Evolutionary conservation across 2,113 vertebrate genomes (phyloP), one percentile per base, ranked within the genome.

Genomic region (Chrysochloris asiatica): DNA sequence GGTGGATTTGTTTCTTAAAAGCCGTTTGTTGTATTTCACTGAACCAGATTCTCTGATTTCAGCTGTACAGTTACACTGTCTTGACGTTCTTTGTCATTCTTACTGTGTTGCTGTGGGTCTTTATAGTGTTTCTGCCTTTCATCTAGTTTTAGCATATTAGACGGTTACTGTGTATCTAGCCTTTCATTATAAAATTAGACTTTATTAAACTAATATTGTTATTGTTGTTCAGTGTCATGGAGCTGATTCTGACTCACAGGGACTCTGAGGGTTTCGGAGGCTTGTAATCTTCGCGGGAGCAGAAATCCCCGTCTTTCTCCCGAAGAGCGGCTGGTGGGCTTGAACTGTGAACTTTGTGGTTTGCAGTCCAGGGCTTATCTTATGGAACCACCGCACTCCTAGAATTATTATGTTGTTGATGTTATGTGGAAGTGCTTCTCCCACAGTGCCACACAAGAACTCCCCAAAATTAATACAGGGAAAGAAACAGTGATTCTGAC

Each of bases 1-100:
- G 47, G 67, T 88, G 30, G 71, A 9, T 82, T 67, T 93, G 11
- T 79, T 92, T 94, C 47, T 93, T 67, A 43, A 92, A 61, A 65
- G 63, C 26, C 50, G 0, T 22, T 2, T 28, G 14, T 47, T 85
- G 59, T 28, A n/a, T 48, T 76, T 76, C 45, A 10, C 10, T 30
- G 56, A 83, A 33, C 30, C 33, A 73, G 16, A 22, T 73, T 63
- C 9, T 82, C 22, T 63, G 54, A 85, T 73, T 73, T 73, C 43
- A 21, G 2, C 19, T 56, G 47, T 63, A 4, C 8, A 59, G 41
- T 48, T 77, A 24, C 12, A 10, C 38, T 52, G 19, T 83, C 54
- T 83, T 88, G 38, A 61, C 59, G 41, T 76, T 92, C 54, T 48
- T 83, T 8, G 38, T 80, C 43, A 43, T 88, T 91, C 30, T 48